These are phyloP conservation scores for Cheilosia impressa DNA, from an alignment of 2,888 invertebrate species.

Conservation along the genomic window DNA sequence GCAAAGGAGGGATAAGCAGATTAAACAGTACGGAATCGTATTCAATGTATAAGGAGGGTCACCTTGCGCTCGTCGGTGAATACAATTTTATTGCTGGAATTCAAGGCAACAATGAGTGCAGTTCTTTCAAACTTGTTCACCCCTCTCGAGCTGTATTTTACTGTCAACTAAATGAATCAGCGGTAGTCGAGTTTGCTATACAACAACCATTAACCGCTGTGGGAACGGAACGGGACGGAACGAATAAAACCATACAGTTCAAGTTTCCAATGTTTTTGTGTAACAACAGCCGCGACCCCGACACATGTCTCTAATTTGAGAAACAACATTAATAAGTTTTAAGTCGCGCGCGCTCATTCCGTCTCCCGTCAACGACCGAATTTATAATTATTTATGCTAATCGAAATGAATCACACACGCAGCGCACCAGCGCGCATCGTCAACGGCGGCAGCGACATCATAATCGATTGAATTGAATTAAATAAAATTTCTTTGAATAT, in stretches of 20 bases:
- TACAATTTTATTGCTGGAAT: too few species aligned
- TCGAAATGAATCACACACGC: conserved; percentile 70
- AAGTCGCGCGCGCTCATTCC: conserved; percentile 44
- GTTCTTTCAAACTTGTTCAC: too few species aligned
- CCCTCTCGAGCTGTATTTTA: too few species aligned
- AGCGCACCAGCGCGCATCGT: background rate
- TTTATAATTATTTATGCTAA: conserved; percentile 64
- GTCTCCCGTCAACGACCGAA: conserved; percentile 46
- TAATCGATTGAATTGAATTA: conserved; percentile 65
- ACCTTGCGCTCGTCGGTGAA: too few species aligned
- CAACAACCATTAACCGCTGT: conserved; percentile 2
- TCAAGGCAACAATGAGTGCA: too few species aligned
- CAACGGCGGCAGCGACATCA: conserved; percentile 25
- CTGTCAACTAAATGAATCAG: too few species aligned
- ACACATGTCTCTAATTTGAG: background rate
- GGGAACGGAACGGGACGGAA: conserved; percentile 31
- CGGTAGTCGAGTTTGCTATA: too few species aligned
- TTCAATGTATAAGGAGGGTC: too few species aligned
- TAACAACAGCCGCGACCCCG: conserved; percentile 32
- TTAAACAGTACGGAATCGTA: too few species aligned
- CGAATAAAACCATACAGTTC: conserved; percentile 14
- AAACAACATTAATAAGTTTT: conserved; percentile 29
- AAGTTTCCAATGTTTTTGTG: conserved; percentile 14
- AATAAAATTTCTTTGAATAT: conserved; percentile 67
- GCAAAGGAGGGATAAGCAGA: too few species aligned